Conservation (phyloP, 1,140 invertebrate genomes). For the Drosophila equinoxialis region DNA sequence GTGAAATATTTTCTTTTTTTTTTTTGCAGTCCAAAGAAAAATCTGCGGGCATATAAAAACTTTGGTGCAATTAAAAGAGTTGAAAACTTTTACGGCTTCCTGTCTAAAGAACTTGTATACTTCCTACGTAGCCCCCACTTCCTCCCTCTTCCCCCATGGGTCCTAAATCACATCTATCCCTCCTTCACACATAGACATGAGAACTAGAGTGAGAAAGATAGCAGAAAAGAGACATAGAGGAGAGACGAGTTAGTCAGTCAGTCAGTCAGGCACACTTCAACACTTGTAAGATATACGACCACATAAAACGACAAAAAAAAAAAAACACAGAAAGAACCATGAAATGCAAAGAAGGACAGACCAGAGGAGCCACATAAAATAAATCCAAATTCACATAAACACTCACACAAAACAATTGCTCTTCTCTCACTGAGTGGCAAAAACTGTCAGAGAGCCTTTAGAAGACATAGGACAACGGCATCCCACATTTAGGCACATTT, state of each 20-base stretch:
- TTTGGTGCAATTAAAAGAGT: slow-evolving; percentile 50
- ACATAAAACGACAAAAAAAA: slow-evolving; percentile 52
- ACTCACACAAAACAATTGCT: slow-evolving; percentile 4
- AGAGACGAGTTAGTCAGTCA: neutral
- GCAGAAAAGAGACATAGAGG: neutral
- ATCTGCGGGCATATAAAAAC: slow-evolving; percentile 30
- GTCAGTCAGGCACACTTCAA: slow-evolving; percentile 58
- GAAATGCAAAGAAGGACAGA: slow-evolving; percentile 52
- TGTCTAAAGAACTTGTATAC: slow-evolving; percentile 1
- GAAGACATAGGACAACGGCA: slow-evolving; percentile 18
- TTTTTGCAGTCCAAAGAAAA: no score
- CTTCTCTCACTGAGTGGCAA: neutral
- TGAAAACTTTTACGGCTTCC: slow-evolving; percentile 46
- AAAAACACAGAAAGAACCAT: slow-evolving; percentile 24
- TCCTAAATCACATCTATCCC: neutral
- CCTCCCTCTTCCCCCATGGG: no score
- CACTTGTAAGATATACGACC: slow-evolving; percentile 72
- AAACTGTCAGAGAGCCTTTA: slow-evolving; percentile 4
- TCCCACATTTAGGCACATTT: slow-evolving; percentile 8
- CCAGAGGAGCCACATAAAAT: slow-evolving; percentile 27
- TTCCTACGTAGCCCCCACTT: neutral
- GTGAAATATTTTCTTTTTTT: neutral
- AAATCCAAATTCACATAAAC: neutral
- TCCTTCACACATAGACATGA: neutral
- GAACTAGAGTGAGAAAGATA: neutral